Base-by-base conservation (phyloP, 2,888 invertebrate species). In the Orthonevra nobilis region DNA sequence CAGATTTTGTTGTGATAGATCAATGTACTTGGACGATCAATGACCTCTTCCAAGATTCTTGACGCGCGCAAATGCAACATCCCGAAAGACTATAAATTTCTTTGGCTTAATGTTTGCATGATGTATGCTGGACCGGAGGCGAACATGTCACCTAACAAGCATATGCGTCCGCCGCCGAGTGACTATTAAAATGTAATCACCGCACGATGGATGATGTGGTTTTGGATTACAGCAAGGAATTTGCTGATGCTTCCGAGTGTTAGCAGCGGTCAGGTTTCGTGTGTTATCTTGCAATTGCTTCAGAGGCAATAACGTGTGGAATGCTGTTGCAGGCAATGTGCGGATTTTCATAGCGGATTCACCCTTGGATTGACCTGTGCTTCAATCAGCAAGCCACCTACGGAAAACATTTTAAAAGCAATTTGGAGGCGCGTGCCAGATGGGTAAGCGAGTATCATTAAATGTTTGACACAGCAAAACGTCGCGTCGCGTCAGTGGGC, bases 101-200 rank as follows among this genome's bases (percentile, higher is more conserved):
- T 26, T 26, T n/a, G 17, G 3, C 5, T 23, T 23, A 4, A 23
- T 23, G 15, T 3, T 17, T 28, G 40, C 56, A 17, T 56, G 56
- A 28, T 17, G 10, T 3, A 10, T 17, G 6, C 12, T 26, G 1
- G 28, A 5, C 28, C 42, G 14, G 14, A 14, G n/a, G 12, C 60
- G 15, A 28, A 58, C 28, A 36, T 40, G 54, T 64, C 64, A 30
- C 36, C 26, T 28, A 72, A 42, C 42, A 63, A 44, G 36, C 54
- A 48, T 38, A 38, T 50, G 60, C n/a, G 42, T 23, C 26, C 5
- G 12, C 20, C 23, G 23, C n/a, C n/a, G 38, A 32, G 40, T 32
- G 9, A 15, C 34, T 61, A 70, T 50, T 56, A 44, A 69, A 52
- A 61, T 44, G 52, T 44, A 36, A 61, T 61, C 34, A 42, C 42